Evolutionary conservation across 2,888 invertebrate genomes (phyloP).

Genomic region (Octonoba sinensis): DNA sequence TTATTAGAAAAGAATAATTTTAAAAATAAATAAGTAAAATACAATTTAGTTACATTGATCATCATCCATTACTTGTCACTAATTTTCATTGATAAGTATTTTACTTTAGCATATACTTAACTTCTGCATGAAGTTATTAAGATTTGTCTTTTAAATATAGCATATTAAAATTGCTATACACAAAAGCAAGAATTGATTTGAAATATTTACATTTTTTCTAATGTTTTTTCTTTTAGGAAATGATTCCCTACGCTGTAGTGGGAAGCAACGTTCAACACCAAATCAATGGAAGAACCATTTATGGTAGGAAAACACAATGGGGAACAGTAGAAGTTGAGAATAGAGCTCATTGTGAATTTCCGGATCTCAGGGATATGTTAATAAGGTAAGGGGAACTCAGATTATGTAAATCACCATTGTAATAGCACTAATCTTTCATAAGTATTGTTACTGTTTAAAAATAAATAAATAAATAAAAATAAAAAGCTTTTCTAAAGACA

Average conservation of each 20-base stretch:
- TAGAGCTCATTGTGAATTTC: slow-evolving; percentile 73
- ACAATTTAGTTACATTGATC: too few relatives aligned
- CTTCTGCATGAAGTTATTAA: too few relatives aligned
- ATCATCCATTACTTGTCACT: too few relatives aligned
- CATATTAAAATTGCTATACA: too few relatives aligned
- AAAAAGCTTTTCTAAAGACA: neutral
- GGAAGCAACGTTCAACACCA: slow-evolving; percentile 73
- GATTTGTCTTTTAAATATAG: too few relatives aligned
- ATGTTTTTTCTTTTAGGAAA: slow-evolving; percentile 69
- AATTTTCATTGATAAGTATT: too few relatives aligned
- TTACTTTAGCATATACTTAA: too few relatives aligned
- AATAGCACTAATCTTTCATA: neutral
- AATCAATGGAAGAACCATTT: slow-evolving; percentile 71
- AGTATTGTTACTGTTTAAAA: neutral
- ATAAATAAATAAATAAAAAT: neutral
- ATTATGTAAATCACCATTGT: neutral
- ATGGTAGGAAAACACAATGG: slow-evolving; percentile 74
- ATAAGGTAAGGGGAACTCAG: slow-evolving; percentile 67
- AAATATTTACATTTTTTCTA: too few relatives aligned
- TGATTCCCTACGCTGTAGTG: slow-evolving; percentile 74
- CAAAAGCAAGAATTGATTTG: too few relatives aligned
- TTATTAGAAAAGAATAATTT: too few relatives aligned
- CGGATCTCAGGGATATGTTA: slow-evolving; percentile 71
- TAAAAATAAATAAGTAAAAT: too few relatives aligned
- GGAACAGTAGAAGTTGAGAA: slow-evolving; percentile 74